Percentiles rank a stretch among this genome's conserved stretches.
Evolutionary conservation across 2,888 invertebrate genomes (phyloP).

Genomic region (Chymomyza amoena): DNA sequence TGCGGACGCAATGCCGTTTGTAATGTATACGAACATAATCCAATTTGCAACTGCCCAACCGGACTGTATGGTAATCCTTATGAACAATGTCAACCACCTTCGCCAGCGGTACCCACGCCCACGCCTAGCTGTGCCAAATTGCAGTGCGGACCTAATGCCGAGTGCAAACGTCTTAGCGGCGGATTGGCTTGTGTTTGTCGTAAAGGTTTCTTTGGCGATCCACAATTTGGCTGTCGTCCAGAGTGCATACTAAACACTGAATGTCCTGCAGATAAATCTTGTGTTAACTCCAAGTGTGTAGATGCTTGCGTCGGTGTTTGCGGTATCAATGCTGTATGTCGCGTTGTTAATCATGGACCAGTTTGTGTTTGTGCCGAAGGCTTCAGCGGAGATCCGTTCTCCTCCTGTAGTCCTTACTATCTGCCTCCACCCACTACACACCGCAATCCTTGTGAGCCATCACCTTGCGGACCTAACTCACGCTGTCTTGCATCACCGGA

Average conservation of each 20-base stretch:
- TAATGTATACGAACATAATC: slow-evolving; percentile 85
- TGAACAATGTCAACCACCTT: slow-evolving; percentile 84
- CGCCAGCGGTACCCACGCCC: slow-evolving; percentile 72
- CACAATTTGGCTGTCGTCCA: slow-evolving; percentile 87
- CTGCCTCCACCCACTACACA: slow-evolving; percentile 73
- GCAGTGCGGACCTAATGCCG: slow-evolving; percentile 87
- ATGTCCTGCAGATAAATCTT: slow-evolving; percentile 85
- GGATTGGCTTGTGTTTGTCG: slow-evolving; percentile 86
- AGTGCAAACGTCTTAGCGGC: slow-evolving; percentile 84
- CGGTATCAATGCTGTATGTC: slow-evolving; percentile 86
- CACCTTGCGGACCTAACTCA: slow-evolving; percentile 90
- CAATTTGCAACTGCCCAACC: slow-evolving; percentile 85
- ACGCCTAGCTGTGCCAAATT: slow-evolving; percentile 83
- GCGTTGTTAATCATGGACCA: slow-evolving; percentile 86
- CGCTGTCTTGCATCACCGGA: slow-evolving; percentile 85
- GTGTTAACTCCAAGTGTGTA: slow-evolving; percentile 87
- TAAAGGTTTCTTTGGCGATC: slow-evolving; percentile 88
- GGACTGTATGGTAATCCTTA: slow-evolving; percentile 88
- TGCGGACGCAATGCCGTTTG: slow-evolving; percentile 88
- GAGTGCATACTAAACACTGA: slow-evolving; percentile 91
- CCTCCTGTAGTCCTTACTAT: slow-evolving; percentile 83
- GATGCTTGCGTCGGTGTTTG: slow-evolving; percentile 88
- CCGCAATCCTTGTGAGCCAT: slow-evolving; percentile 87
- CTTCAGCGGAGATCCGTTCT: slow-evolving; percentile 87
- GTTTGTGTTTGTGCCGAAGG: slow-evolving; percentile 87